These are phyloP conservation scores for Itoplectis maculator DNA, from an alignment of 2,888 invertebrate genomes.

Conservation along the genomic window DNA sequence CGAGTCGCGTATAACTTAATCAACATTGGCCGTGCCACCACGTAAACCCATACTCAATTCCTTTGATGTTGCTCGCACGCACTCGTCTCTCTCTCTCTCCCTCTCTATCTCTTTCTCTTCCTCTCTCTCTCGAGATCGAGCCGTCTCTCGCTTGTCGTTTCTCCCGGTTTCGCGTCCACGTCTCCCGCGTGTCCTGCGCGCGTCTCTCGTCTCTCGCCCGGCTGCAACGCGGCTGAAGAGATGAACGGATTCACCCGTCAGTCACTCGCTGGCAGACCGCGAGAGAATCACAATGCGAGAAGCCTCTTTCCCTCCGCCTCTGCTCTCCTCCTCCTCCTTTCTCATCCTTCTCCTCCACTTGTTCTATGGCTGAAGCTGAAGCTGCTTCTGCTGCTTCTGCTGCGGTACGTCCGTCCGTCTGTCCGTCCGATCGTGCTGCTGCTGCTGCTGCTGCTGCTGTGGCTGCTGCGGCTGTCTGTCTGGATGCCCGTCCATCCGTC, in stretches of 20 bases:
- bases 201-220: too few relatives aligned
- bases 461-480: conserved; percentile 65
- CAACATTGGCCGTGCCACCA: conserved; percentile 54
- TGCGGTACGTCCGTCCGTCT: conserved; percentile 74
- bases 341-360: conserved; percentile 66
- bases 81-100: too few relatives aligned
- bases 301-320: conserved; percentile 70
- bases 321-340: conserved; percentile 69
- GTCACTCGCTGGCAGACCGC: conserved; percentile 82
- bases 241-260: conserved; percentile 83
- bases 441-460: conserved; percentile 61
- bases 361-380: conserved; percentile 14
- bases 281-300: conserved; percentile 82
- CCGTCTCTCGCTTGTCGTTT: conserved; percentile 64
- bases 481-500: conserved; percentile 78
- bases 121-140: too few relatives aligned
- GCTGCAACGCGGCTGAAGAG: conserved; percentile 61
- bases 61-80: conserved; percentile 64
- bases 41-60: conserved; percentile 51
- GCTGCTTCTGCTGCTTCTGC: conserved; percentile 70
- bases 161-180: conserved; percentile 41
- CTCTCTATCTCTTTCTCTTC: too few relatives aligned
- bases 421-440: conserved; percentile 76
- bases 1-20: conserved; percentile 64
- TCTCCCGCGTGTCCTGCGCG: conserved; percentile 60